A percentile compares a stretch with the other conserved stretches of the same genome.
Conservation (phyloP, 2,888 invertebrate species). For the Tenthredo livida region DNA sequence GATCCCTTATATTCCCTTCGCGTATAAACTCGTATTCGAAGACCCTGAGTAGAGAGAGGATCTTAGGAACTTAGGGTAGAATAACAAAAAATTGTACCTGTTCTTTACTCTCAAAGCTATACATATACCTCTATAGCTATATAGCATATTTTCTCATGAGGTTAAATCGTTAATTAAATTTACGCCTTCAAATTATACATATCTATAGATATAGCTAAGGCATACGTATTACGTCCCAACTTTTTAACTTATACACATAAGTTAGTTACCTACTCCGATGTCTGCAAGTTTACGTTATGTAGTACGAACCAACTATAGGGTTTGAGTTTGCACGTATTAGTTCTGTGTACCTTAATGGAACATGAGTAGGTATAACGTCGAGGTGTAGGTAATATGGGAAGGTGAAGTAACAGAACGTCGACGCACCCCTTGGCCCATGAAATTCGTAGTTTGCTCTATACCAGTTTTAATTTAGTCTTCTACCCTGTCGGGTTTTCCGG, state of each 20-base stretch:
- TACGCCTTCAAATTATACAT: background rate
- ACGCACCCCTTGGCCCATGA: constrained; percentile 38
- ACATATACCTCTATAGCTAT: background rate
- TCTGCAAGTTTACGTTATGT: background rate
- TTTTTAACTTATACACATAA: background rate
- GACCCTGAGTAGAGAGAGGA: constrained; percentile 12
- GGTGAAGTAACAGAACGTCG: constrained; percentile 13
- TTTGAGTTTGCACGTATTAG: constrained; percentile 14
- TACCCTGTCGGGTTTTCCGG: constrained; percentile 37
- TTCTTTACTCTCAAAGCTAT: background rate
- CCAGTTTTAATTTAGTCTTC: constrained; percentile 50
- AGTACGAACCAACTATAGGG: background rate
- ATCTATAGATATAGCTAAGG: background rate
- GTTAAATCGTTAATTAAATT: constrained; percentile 28
- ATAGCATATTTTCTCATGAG: constrained; percentile 25
- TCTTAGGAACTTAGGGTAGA: background rate
- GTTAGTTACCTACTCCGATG: background rate
- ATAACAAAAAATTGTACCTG: constrained; percentile 22
- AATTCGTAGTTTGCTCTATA: constrained; percentile 37
- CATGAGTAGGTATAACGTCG: background rate
- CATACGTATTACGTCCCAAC: background rate
- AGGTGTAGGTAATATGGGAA: background rate
- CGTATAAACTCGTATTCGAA: constrained; percentile 14
- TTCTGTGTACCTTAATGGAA: constrained; percentile 9
- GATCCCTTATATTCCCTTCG: constrained; percentile 26